These are phyloP conservation scores for Zoanthus sansibaricus DNA, from an alignment of 92 coral and sea anemone genomes.

Conservation along the genomic window DNA sequence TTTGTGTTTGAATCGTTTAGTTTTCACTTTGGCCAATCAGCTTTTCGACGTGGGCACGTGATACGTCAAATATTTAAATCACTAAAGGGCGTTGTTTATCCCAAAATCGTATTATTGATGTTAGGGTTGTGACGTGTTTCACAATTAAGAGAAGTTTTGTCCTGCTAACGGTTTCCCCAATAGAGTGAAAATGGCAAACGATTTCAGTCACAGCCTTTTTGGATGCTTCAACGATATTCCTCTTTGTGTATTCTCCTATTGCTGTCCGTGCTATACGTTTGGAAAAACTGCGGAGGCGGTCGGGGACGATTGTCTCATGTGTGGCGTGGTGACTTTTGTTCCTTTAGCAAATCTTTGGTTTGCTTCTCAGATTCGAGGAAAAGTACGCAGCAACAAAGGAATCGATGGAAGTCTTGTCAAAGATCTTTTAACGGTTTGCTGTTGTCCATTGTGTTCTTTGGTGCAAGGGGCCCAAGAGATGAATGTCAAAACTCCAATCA, in stretches of 20 bases:
- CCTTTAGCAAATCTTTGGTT: constrained; percentile 88
- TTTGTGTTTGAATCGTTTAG: too few relatives aligned
- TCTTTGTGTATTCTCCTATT: constrained; percentile 81
- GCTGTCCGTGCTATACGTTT: constrained; percentile 91
- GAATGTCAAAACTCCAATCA: constrained; percentile 95
- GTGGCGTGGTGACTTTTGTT: constrained; percentile 80
- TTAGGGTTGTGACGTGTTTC: too few relatives aligned
- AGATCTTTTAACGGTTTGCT: constrained; percentile 82
- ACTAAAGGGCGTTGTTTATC: too few relatives aligned
- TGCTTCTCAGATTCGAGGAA: constrained; percentile 79
- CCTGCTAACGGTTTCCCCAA: too few relatives aligned
- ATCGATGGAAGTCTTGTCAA: constrained; percentile 77
- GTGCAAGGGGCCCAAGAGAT: constrained; percentile 92
- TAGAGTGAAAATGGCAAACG: constrained; percentile 35
- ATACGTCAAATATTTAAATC: too few relatives aligned
- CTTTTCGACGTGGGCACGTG: too few relatives aligned
- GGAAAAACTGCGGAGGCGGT: constrained; percentile 96
- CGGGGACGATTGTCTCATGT: constrained; percentile 96
- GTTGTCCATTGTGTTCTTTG: constrained; percentile 82
- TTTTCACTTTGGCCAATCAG: too few relatives aligned
- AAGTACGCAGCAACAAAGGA: constrained; percentile 91
- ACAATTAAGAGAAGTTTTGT: too few relatives aligned
- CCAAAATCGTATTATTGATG: too few relatives aligned
- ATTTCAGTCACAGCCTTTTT: constrained; percentile 80
- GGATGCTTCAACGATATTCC: constrained; percentile 86